These are phyloP conservation scores for Petrocephalus zakoni DNA, from an alignment of 2,113 vertebrate genomes.

Conservation along the genomic window DNA sequence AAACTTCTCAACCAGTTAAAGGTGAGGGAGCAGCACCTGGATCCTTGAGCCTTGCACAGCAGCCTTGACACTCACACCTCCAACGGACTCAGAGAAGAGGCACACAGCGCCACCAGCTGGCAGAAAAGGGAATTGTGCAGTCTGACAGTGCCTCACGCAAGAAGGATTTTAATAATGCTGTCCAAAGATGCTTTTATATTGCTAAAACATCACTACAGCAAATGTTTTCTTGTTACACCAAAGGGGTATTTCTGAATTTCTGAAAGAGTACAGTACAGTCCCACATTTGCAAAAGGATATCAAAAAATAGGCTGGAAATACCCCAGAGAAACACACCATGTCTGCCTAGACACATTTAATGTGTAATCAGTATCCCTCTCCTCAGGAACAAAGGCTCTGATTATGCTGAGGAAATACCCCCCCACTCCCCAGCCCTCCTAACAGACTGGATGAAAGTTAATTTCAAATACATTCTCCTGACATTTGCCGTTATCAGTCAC, in stretches of 20 bases:
- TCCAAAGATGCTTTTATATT: background rate
- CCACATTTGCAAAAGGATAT: background rate
- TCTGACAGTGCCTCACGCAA: background rate
- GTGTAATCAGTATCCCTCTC: constrained; percentile 12
- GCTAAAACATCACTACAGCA: background rate
- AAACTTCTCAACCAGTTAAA: background rate
- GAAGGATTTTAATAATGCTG: background rate
- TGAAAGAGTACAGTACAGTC: background rate
- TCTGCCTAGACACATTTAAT: background rate
- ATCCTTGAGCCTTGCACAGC: background rate
- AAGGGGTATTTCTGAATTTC: background rate
- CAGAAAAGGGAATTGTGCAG: background rate
- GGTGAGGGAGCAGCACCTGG: background rate
- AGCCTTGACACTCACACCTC: background rate
- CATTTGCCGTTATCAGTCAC: background rate
- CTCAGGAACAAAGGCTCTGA: constrained; percentile 31
- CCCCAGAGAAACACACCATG: background rate
- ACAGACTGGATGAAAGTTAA: constrained; percentile 9
- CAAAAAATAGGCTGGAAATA: background rate
- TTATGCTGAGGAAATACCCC: constrained; percentile 14
- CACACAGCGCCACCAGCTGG: background rate
- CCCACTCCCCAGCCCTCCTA: background rate
- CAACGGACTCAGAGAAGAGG: background rate
- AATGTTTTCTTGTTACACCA: background rate
- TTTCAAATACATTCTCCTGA: constrained; percentile 5